Percentiles rank a stretch among this genome's conserved stretches.
Conservation (phyloP, 2,888 invertebrate species). For the Drosophila falleni region DNA sequence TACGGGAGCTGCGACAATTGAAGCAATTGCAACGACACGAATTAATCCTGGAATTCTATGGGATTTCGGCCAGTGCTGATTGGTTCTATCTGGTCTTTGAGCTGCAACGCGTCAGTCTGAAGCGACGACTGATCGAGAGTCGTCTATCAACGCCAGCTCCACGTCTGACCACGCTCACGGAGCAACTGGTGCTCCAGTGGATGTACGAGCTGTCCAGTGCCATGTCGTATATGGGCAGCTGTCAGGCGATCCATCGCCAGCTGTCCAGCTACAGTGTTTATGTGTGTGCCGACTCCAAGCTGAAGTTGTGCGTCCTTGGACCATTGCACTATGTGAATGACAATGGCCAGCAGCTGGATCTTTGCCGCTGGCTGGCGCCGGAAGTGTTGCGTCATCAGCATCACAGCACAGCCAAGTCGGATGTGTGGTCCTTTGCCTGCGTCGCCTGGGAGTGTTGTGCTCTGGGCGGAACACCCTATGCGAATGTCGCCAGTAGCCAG, state of each 20-base stretch:
- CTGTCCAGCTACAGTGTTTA: conserved; percentile 91
- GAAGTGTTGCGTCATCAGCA: conserved; percentile 90
- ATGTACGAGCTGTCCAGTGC: conserved; percentile 90
- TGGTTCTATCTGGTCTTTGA: conserved; percentile 91
- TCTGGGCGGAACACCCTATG: conserved; percentile 92
- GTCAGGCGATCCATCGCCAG: conserved; percentile 90
- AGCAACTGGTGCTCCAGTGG: conserved; percentile 88
- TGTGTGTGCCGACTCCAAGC: conserved; percentile 88
- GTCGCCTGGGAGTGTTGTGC: conserved; percentile 93
- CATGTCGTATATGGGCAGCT: conserved; percentile 89
- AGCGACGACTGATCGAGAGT: conserved; percentile 89
- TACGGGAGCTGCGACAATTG: conserved; percentile 91
- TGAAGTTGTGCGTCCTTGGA: conserved; percentile 92
- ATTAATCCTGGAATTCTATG: conserved; percentile 90
- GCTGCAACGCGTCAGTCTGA: conserved; percentile 89
- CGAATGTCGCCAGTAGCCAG: conserved; percentile 88
- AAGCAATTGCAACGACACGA: conserved; percentile 90
- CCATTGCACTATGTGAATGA: conserved; percentile 89
- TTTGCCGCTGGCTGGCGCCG: conserved; percentile 92
- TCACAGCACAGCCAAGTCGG: conserved; percentile 90
- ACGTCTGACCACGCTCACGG: conserved; percentile 88
- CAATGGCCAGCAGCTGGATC: conserved; percentile 89
- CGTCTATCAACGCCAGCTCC: conserved; percentile 84
- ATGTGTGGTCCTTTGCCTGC: conserved; percentile 94
- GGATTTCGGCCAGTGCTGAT: conserved; percentile 92